phyloP scores from a whole-genome alignment of 2,113 vertebrate species.

The Chaetura pelagica region DNA sequence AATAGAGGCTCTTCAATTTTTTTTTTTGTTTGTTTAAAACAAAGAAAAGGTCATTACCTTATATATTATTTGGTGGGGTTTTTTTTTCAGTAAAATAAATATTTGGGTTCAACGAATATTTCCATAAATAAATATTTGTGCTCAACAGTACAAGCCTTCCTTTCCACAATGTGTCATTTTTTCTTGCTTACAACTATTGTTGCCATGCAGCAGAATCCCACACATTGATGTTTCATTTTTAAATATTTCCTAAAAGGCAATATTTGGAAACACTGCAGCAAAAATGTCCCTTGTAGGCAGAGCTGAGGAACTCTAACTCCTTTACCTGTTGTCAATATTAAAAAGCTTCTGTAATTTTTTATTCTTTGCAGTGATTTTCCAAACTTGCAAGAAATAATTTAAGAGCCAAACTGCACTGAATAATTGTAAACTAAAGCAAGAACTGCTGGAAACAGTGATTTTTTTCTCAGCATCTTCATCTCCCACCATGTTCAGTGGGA shows the following conservation, averaged over 20 bases:
- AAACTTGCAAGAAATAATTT: background rate
- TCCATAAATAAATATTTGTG: background rate
- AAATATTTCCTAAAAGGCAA: background rate
- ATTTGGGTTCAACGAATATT: background rate
- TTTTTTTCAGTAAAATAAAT: background rate
- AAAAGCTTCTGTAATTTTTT: background rate
- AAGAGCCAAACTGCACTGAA: background rate
- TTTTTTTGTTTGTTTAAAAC: background rate
- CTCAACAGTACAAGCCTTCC: background rate
- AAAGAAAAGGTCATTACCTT: background rate
- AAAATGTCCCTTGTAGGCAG: background rate
- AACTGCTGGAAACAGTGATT: background rate
- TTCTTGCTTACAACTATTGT: background rate
- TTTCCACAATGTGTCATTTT: background rate
- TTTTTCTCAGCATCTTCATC: background rate
- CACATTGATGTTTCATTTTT: background rate
- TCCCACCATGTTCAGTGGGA: background rate
- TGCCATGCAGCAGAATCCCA: background rate
- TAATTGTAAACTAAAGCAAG: background rate
- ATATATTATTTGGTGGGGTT: background rate
- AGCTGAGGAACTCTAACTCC: background rate
- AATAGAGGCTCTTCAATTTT: background rate
- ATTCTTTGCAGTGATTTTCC: background rate
- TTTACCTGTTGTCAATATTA: background rate
- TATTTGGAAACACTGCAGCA: background rate